A percentile compares a stretch with the other conserved stretches of the same genome.
These are phyloP conservation scores for Oxyruncus cristatus DNA, from an alignment of 2,113 vertebrate species.

Conservation along the genomic window DNA sequence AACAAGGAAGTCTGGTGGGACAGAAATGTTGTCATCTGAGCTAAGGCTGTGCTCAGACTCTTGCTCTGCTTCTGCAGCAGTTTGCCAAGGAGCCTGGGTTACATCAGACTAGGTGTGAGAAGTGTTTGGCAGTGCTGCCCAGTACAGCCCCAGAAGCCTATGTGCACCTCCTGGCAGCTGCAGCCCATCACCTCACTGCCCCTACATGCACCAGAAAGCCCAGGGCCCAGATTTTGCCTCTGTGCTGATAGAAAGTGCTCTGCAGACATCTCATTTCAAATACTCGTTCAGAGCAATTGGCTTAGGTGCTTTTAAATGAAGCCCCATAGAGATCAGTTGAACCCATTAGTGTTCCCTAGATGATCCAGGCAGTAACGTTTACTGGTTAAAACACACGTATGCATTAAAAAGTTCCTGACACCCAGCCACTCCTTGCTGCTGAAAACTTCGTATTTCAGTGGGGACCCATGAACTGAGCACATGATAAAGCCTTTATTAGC, in stretches of 20 bases:
- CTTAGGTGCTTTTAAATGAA: constrained; percentile 13
- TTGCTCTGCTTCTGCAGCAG: not conserved
- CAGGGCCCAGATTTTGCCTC: not conserved
- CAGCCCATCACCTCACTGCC: not conserved
- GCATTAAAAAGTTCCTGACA: not conserved
- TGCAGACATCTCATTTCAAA: not conserved
- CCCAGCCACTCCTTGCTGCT: not conserved
- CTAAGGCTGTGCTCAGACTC: not conserved
- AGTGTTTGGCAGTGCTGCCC: not conserved
- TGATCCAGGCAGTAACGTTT: not conserved
- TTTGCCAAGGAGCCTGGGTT: not conserved
- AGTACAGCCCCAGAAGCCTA: not conserved
- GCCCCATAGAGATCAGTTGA: not conserved
- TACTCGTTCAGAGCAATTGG: not conserved
- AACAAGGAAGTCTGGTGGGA: not conserved
- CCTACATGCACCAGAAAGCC: not conserved
- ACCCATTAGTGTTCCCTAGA: not conserved
- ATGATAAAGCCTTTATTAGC: constrained; percentile 8
- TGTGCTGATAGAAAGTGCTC: not conserved
- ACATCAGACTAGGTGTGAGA: not conserved
- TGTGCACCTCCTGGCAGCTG: not conserved
- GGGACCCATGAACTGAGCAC: not conserved
- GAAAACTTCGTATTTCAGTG: constrained; percentile 4
- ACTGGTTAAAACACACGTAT: not conserved
- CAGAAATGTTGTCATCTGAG: not conserved